Evolutionary conservation across 1,140 invertebrate genomes (phyloP).

Genomic region (Thereuonema tuberculata): DNA sequence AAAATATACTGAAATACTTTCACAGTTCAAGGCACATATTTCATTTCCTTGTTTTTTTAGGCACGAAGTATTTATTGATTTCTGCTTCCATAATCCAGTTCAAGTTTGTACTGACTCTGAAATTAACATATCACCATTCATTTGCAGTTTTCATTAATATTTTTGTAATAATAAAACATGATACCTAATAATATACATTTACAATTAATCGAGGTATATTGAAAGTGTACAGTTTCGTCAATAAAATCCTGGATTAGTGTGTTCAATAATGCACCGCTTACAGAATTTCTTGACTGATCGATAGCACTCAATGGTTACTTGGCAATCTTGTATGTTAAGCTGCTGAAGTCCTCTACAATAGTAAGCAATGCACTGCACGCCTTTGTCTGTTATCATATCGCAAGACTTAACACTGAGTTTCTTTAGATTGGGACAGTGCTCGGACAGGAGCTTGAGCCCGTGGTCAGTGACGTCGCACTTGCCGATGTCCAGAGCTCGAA

Average conservation of each 20-base stretch:
- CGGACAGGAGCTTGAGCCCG: conserved; percentile 64
- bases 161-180: too few species aligned
- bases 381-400: conserved; percentile 71
- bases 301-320: conserved; percentile 72
- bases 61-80: too few species aligned
- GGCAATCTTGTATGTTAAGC: conserved; percentile 81
- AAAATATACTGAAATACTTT: too few species aligned
- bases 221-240: too few species aligned
- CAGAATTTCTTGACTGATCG: conserved; percentile 80
- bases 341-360: conserved; percentile 74
- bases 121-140: too few species aligned
- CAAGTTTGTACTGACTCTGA: too few species aligned
- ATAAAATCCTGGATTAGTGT: conserved; percentile 85
- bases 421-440: conserved; percentile 76
- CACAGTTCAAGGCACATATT: too few species aligned
- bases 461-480: conserved; percentile 85
- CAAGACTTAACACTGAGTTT: conserved; percentile 79
- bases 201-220: too few species aligned
- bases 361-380: conserved; percentile 63
- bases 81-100: too few species aligned
- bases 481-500: conserved; percentile 73
- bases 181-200: too few species aligned
- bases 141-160: too few species aligned
- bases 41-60: too few species aligned
- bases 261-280: conserved; percentile 79